Conservation (phyloP, 92 coral and sea anemone genomes). For the Epizoanthus illoricatus region DNA sequence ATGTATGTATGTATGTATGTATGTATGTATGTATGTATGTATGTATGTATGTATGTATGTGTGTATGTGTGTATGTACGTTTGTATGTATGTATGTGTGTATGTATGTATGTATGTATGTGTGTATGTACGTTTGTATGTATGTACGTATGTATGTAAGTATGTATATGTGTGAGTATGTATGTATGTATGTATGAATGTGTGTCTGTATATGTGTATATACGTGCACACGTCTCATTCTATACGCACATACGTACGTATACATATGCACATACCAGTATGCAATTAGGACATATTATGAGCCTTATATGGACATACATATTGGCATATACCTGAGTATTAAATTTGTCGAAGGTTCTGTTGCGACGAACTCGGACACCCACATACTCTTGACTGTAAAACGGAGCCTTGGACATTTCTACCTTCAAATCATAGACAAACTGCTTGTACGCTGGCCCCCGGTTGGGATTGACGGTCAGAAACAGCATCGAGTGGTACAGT, state of each 20-base stretch:
- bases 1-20: too few relatives aligned
- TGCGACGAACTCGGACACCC: conserved; percentile 18
- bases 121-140: background rate
- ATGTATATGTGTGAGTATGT: background rate
- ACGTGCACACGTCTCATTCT: too few relatives aligned
- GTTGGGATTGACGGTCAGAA: conserved; percentile 53
- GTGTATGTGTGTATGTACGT: background rate
- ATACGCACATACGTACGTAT: background rate
- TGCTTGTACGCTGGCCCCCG: conserved; percentile 49
- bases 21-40: too few relatives aligned
- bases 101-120: too few relatives aligned
- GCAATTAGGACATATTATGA: background rate
- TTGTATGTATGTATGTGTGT: too few relatives aligned
- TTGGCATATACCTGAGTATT: conserved; percentile 41
- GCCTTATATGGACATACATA: too few relatives aligned
- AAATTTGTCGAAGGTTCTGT: conserved; percentile 32
- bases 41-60: background rate
- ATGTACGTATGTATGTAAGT: background rate
- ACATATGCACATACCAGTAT: background rate
- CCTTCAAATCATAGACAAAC: conserved; percentile 60
- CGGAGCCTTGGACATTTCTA: conserved; percentile 66
- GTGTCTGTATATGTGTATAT: background rate
- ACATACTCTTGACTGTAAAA: conserved; percentile 60
- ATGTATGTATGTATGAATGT: background rate
- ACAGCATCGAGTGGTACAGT: conserved; percentile 56